Evolutionary conservation across 2,113 vertebrate species (phyloP).

Genomic region (Larimichthys polyactis): DNA sequence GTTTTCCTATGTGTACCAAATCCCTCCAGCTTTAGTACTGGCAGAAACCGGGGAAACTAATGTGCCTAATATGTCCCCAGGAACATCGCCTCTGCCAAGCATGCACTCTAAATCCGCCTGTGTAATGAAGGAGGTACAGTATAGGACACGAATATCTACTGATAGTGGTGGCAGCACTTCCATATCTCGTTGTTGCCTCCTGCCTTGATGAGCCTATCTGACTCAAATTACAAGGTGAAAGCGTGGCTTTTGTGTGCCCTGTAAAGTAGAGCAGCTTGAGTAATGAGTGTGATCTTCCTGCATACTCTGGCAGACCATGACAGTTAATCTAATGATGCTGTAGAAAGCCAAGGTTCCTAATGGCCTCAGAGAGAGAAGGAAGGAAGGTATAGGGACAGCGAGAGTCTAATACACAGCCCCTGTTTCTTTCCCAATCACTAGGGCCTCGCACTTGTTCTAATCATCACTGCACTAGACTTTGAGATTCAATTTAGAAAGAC

Average conservation of each 20-base stretch:
- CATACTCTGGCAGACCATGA: constrained; percentile 64
- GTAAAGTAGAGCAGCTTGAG: constrained; percentile 56
- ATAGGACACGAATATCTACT: constrained; percentile 60
- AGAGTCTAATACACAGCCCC: no score
- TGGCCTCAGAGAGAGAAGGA: constrained; percentile 48
- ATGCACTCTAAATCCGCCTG: constrained; percentile 65
- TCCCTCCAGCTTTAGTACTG: constrained; percentile 36
- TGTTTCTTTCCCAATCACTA: constrained; percentile 9
- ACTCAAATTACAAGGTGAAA: constrained; percentile 80
- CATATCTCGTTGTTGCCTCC: constrained; percentile 56
- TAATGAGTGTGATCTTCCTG: constrained; percentile 78
- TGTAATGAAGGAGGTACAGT: constrained; percentile 69
- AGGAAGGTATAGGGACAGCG: background rate
- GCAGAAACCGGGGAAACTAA: constrained; percentile 58
- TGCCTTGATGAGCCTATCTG: constrained; percentile 59
- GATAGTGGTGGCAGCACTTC: constrained; percentile 49
- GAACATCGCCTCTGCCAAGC: constrained; percentile 66
- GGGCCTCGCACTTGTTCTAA: background rate
- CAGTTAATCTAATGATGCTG: constrained; percentile 81
- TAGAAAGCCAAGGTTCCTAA: constrained; percentile 61
- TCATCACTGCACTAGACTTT: constrained; percentile 17
- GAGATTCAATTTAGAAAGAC: constrained; percentile 11
- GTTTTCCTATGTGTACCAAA: constrained; percentile 47
- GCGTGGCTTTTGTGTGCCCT: constrained; percentile 55
- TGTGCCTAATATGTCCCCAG: constrained; percentile 61